These are phyloP conservation scores for Thecophora atra DNA, from an alignment of 2,888 invertebrate species.

Conservation along the genomic window DNA sequence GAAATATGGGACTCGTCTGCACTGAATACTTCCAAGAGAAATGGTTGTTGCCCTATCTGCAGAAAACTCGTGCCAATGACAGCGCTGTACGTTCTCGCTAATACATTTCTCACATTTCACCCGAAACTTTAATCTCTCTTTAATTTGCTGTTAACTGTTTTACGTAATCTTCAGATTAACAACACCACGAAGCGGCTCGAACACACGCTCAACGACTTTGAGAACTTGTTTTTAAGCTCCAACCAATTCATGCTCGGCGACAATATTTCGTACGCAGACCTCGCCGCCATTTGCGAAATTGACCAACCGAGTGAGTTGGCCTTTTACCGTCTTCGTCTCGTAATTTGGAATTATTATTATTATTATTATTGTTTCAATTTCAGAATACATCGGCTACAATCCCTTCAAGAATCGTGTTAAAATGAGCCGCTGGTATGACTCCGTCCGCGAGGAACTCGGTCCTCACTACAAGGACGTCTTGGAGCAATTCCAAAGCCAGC, in stretches of 20 bases:
- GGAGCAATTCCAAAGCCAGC: conserved; percentile 55
- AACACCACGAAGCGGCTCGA: conserved; percentile 67
- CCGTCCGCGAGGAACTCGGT: conserved; percentile 71
- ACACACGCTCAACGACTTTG: conserved; percentile 70
- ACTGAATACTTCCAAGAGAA: conserved; percentile 71
- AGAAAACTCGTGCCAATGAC: conserved; percentile 66
- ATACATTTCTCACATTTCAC: not conserved
- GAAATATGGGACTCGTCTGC: conserved; percentile 70
- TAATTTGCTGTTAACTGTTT: not conserved
- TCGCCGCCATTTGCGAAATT: conserved; percentile 79
- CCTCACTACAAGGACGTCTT: conserved; percentile 74
- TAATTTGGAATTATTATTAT: not conserved
- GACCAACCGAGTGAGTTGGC: conserved; percentile 81
- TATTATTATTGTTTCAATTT: conserved; percentile 18
- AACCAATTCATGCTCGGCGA: conserved; percentile 71
- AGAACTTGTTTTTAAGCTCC: conserved; percentile 67
- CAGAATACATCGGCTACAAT: conserved; percentile 76
- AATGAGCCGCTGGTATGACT: conserved; percentile 73
- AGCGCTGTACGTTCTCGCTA: conserved; percentile 60
- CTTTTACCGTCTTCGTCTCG: not conserved
- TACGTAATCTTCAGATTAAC: conserved; percentile 51
- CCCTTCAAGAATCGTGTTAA: conserved; percentile 70
- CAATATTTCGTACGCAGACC: conserved; percentile 75
- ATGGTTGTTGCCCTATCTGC: conserved; percentile 68
- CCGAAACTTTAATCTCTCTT: not conserved